Base-by-base conservation (phyloP, 2,888 invertebrate genomes). In the Drosophila gaucha region DNA sequence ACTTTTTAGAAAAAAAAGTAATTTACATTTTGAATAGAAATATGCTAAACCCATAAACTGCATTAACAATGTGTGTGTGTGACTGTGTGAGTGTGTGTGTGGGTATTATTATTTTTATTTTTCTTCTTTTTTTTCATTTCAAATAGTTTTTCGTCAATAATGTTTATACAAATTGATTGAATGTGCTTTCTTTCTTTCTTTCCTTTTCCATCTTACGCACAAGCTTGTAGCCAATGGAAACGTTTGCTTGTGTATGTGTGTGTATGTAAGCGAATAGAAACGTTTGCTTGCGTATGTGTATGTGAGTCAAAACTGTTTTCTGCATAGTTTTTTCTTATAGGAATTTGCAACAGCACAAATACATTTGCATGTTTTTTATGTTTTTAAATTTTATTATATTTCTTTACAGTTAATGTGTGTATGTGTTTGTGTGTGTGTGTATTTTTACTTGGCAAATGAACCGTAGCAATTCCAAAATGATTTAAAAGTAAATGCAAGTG, bases 311-410 rank as follows among this genome's bases (percentile, higher is more conserved):
- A 52, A 41, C 36, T 28, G 18, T 26, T 30, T 35, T 55, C 20
- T 47, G 55, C 50, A 50, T 54, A 46, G 57, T 54, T 71, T 49
- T 16, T 20, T 22, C 12, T 46, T 66, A 65, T 63, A 65, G 69
- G 65, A 75, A 59, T 67, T 67, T 62, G 73, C 52, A 76, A 73
- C 62, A 78, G 78, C 73, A 72, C 50, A 75, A 46, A 46, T 47
- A 50, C 50, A 47, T 35, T 56, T 58, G 49, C 58, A 41, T 62
- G 26, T 28, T 59, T 57, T 52, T 44, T 52, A 43, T 57, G 28
- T 46, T 1, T 6, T 51, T 30, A 41, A 8, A 39, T 12, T 56
- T 44, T 67, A 31, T 65, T 56, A 35, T 49, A 16, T 24, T 54
- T 70, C 44, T 62, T 47, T 63, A 58, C 31, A 66, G 24, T 64